Conservation (phyloP, 2,888 invertebrate genomes). For the Melanargia galathea region DNA sequence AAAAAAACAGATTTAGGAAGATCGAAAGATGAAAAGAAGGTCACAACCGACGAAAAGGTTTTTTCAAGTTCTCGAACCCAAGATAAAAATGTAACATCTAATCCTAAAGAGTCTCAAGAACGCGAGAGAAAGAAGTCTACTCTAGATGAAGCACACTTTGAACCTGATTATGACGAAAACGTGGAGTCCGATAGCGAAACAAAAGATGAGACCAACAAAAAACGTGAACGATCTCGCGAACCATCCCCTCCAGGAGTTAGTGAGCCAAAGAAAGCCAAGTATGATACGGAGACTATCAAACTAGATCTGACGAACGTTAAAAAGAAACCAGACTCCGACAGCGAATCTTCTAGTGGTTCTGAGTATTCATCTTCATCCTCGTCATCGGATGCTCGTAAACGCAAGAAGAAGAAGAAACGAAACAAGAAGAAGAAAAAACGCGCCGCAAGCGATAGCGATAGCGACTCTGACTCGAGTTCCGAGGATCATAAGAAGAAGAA, state of each 20-base stretch:
- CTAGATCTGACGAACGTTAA: constrained; percentile 75
- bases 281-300: constrained; percentile 72
- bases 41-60: constrained; percentile 40
- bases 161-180: constrained; percentile 87
- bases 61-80: constrained; percentile 26
- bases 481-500: constrained; percentile 86
- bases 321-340: constrained; percentile 74
- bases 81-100: constrained; percentile 62
- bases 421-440: constrained; percentile 83
- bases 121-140: constrained; percentile 84
- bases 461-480: constrained; percentile 85
- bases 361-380: constrained; percentile 79
- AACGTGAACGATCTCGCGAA: constrained; percentile 61
- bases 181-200: constrained; percentile 84
- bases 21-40: constrained; percentile 46
- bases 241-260: constrained; percentile 50
- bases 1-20: constrained; percentile 55
- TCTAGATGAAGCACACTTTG: constrained; percentile 88
- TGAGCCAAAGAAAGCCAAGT: constrained; percentile 65
- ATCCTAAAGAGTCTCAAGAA: constrained; percentile 77
- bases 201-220: constrained; percentile 77
- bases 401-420: constrained; percentile 85
- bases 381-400: constrained; percentile 80
- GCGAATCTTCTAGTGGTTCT: constrained; percentile 70
- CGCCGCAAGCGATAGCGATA: constrained; percentile 84